Base-by-base conservation (phyloP, 2,888 invertebrate species). In the Leucoma salicis region DNA sequence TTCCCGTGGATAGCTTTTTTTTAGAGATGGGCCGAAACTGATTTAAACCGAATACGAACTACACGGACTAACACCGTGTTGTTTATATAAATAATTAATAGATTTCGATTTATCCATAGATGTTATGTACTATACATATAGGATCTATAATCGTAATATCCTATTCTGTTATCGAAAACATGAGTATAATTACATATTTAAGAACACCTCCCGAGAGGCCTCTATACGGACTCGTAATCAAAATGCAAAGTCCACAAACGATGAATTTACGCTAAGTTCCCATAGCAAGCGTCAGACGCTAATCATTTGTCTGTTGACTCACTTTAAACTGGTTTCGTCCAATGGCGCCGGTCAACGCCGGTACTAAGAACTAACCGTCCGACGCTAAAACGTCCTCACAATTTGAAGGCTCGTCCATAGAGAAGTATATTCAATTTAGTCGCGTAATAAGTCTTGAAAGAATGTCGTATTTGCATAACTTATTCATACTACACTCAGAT, bases 291-390 rank as follows among this genome's bases (percentile, higher is more conserved):
- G 46, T 2, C 13, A 35, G 18, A 18, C 27, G 32, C 21, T 42
- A 34, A 39, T 44, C 49, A 46, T 47, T 49, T 55, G 48, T 57
- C 16, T 18, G 38, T 53, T 57, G 58, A 58, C 41, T 58, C 55
- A 53, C 41, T 32, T 36, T 31, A 27, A 59, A 59, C 60, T 40
- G 53, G 57, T 59, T 59, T 46, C 25, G 15, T 14, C 16, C 38
- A 39, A 49, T 39, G 43, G 38, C 45, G 44, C 35, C 31, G 32
- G 31, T 15, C 38, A n/a, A 10, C 16, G 25, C 21, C 34, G 31
- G 32, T 33, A 59, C 42, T 45, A 37, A 14, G 11, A 18, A 8
- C n/a, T 16, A 58, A 25, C 37, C 52, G 12, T 49, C 44, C 25
- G 15, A 42, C 4, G 53, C 14, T 0, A 53, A 45, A 40, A 53